phyloP scores from a whole-genome alignment of 2,797 vertebrate genomes.

The Notolepis coatsorum region DNA sequence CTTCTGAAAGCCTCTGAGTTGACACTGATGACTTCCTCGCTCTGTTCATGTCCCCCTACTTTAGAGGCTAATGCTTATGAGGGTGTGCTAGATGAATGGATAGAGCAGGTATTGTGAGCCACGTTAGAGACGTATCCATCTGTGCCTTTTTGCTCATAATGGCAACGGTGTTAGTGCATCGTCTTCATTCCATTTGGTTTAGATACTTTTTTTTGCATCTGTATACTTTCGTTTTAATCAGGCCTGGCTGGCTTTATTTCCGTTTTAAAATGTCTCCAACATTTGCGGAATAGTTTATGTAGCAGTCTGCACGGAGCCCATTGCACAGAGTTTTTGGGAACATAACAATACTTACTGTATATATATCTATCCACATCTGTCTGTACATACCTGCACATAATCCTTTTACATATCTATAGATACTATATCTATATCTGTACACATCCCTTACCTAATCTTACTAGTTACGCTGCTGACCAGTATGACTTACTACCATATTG shows the following conservation, averaged over 20 bases:
- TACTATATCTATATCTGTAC: too few relatives aligned
- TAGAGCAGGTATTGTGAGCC: neutral
- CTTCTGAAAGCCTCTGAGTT: slow-evolving; percentile 13
- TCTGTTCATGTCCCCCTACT: neutral
- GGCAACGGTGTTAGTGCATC: neutral
- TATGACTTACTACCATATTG: too few relatives aligned
- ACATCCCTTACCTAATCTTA: too few relatives aligned
- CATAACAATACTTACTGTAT: slow-evolving; percentile 75
- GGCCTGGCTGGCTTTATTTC: slow-evolving; percentile 9
- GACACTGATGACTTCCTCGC: neutral
- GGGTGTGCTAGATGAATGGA: neutral
- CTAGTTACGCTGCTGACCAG: too few relatives aligned
- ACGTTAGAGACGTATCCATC: neutral
- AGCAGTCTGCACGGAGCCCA: slow-evolving; percentile 41
- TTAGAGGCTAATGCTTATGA: neutral
- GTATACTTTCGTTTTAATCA: slow-evolving; percentile 16
- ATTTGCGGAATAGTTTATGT: slow-evolving; percentile 21
- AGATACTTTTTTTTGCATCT: neutral
- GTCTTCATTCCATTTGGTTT: neutral
- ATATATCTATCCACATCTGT: too few relatives aligned
- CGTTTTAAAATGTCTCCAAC: slow-evolving; percentile 11
- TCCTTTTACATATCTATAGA: too few relatives aligned
- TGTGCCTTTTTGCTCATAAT: neutral
- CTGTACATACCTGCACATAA: too few relatives aligned
- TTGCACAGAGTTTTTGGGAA: slow-evolving; percentile 57